Conservation (phyloP, 2,113 vertebrate species). For the Nymphicus hollandicus region DNA sequence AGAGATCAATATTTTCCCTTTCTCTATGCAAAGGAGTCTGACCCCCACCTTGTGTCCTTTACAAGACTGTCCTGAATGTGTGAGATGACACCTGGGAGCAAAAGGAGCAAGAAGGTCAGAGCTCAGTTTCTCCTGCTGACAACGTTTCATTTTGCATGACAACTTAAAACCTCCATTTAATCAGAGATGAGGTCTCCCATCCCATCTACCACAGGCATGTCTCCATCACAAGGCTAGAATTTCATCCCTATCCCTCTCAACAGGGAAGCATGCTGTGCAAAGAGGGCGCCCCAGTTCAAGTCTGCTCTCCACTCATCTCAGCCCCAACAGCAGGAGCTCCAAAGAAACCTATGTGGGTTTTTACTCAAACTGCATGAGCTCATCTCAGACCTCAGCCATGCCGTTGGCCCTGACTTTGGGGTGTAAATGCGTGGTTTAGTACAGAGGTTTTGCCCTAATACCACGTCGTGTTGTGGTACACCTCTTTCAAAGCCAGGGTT, state of each 20-base stretch:
- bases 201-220: accelerated
- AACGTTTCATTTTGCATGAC: not conserved
- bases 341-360: not conserved
- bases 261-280: accelerated
- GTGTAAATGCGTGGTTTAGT: not conserved
- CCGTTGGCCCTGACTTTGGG: not conserved
- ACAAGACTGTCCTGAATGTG: not conserved
- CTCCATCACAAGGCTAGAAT: not conserved
- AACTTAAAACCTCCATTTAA: not conserved
- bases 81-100: not conserved
- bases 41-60: conserved; percentile 24
- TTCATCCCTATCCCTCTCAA: not conserved
- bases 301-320: not conserved
- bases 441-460: not conserved
- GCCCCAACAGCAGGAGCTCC: not conserved
- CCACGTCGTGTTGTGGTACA: not conserved
- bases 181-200: not conserved
- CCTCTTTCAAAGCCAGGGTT: accelerated
- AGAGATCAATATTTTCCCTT: conserved; percentile 9
- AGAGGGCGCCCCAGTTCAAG: not conserved
- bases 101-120: not conserved
- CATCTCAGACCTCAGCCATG: not conserved
- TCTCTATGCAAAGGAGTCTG: conserved; percentile 28
- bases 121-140: conserved; percentile 43
- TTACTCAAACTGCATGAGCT: not conserved